Evolutionary conservation across 2,113 vertebrate genomes (phyloP).

Genomic region (Crotophaga sulcirostris): DNA sequence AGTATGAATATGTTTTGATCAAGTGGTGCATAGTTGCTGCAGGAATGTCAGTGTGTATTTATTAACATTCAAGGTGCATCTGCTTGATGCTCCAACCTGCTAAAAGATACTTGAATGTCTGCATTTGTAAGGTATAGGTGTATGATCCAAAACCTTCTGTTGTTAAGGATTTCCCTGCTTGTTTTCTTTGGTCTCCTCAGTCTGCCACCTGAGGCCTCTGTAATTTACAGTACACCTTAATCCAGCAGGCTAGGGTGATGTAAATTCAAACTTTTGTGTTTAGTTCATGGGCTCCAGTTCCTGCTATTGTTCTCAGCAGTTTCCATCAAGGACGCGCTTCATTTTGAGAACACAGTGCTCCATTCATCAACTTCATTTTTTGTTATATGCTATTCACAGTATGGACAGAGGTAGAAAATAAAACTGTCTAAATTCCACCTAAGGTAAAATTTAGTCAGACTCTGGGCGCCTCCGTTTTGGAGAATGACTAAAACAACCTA

Average conservation of each 20-base stretch:
- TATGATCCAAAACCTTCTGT: neutral
- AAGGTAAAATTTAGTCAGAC: neutral
- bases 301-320: constrained; percentile 49
- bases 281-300: constrained; percentile 18
- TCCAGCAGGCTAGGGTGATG: neutral
- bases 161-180: neutral
- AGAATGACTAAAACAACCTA: neutral
- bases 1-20: neutral
- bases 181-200: neutral
- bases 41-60: neutral
- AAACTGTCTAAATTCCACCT: neutral
- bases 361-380: neutral
- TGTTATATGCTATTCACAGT: neutral
- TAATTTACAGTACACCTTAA: neutral
- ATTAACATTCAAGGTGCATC: neutral
- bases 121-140: neutral
- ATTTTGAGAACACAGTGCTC: neutral
- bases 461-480: neutral
- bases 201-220: neutral
- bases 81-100: neutral
- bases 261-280: neutral
- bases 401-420: neutral
- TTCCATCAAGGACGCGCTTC: constrained; percentile 35
- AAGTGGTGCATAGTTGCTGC: neutral
- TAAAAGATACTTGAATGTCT: neutral